Evolutionary conservation across 2,113 vertebrate species (phyloP).

Genomic region (Aspiorhynchus laticeps): DNA sequence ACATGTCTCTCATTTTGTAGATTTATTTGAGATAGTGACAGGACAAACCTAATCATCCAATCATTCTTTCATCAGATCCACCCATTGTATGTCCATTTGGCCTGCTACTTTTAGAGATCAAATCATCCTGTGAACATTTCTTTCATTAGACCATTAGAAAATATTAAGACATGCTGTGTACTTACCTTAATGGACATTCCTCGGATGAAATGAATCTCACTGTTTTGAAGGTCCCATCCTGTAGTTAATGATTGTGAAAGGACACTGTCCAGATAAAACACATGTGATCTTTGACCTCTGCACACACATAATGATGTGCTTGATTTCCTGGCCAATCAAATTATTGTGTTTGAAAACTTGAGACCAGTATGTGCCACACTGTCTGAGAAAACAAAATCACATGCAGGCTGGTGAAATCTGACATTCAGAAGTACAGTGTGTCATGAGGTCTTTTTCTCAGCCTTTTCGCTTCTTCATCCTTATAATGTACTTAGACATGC

Average conservation of each 20-base stretch:
- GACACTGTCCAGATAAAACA: background rate
- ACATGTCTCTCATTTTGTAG: conserved; percentile 37
- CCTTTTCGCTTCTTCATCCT: background rate
- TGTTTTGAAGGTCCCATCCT: background rate
- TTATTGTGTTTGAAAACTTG: background rate
- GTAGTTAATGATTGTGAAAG: conserved; percentile 29
- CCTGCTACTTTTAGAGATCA: background rate
- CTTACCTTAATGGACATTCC: conserved; percentile 16
- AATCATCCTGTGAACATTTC: background rate
- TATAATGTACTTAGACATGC: background rate
- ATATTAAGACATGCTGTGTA: background rate
- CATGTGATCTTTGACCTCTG: background rate
- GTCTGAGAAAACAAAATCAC: conserved; percentile 16
- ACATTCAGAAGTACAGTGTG: background rate
- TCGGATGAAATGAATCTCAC: background rate
- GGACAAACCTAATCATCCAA: conserved; percentile 37
- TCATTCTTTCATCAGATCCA: conserved; percentile 18
- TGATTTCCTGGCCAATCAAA: background rate
- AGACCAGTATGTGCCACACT: background rate
- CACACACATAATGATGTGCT: background rate
- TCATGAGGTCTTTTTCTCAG: conserved; percentile 22
- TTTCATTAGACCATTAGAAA: background rate
- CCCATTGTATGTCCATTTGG: background rate
- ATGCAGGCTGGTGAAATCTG: conserved; percentile 1
- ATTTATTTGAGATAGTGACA: conserved; percentile 6